phyloP scores from a whole-genome alignment of 2,113 vertebrate genomes.

The Canis aureus region DNA sequence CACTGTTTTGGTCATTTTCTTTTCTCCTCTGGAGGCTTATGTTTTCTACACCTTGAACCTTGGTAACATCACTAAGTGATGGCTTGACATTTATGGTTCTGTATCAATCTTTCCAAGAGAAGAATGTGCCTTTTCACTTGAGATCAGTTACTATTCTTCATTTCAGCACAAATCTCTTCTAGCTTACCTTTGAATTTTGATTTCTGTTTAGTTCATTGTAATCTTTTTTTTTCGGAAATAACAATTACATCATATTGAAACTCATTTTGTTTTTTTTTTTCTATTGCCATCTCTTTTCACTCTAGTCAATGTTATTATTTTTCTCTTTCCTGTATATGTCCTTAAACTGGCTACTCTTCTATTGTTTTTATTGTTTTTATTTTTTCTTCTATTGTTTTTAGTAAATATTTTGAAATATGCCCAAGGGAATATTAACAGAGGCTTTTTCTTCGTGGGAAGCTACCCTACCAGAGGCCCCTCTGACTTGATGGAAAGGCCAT shows the following conservation, averaged over 20 bases:
- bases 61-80: background rate
- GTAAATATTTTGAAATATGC: background rate
- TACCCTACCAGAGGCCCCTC: background rate
- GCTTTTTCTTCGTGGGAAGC: background rate
- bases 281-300: background rate
- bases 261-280: background rate
- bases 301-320: background rate
- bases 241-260: background rate
- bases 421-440: background rate
- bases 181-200: background rate
- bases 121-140: background rate
- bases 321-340: background rate
- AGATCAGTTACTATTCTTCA: background rate
- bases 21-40: background rate
- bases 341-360: background rate
- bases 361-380: background rate
- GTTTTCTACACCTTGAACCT: background rate
- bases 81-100: background rate
- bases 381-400: background rate
- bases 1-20: slow-evolving; percentile 5
- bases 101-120: background rate
- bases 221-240: background rate
- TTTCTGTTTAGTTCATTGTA: background rate
- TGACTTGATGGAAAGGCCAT: background rate
- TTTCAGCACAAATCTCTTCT: background rate